These are phyloP conservation scores for Agriopis aurantiaria DNA, from an alignment of 2,888 invertebrate species.

Conservation along the genomic window DNA sequence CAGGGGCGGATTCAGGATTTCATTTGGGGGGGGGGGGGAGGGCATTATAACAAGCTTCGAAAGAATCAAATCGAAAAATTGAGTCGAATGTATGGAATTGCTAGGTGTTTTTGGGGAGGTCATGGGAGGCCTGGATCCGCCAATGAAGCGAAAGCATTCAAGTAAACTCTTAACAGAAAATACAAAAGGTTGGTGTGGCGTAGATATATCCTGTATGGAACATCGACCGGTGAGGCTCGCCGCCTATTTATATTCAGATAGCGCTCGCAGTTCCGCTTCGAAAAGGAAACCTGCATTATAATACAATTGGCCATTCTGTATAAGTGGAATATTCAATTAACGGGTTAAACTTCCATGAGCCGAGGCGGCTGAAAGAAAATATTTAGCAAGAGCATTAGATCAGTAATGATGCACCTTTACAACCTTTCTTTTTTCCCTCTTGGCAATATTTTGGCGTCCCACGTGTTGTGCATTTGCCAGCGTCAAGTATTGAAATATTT, in stretches of 20 bases:
- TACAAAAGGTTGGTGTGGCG: not conserved
- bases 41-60: too few relatives aligned
- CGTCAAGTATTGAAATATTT: too few relatives aligned
- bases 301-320: conserved; percentile 47
- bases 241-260: conserved; percentile 52
- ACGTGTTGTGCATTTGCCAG: too few relatives aligned
- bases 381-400: not conserved
- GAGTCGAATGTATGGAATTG: too few relatives aligned
- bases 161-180: not conserved
- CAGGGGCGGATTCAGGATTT: too few relatives aligned
- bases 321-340: conserved; percentile 41
- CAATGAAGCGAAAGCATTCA: too few relatives aligned
- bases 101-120: too few relatives aligned
- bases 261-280: conserved; percentile 52
- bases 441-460: too few relatives aligned
- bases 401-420: not conserved
- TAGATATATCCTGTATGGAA: not conserved
- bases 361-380: not conserved
- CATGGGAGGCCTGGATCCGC: too few relatives aligned
- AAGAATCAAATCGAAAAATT: too few relatives aligned
- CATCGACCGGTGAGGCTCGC: conserved; percentile 22
- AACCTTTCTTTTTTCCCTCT: too few relatives aligned
- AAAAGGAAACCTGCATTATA: conserved; percentile 54
- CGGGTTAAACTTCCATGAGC: conserved; percentile 37
- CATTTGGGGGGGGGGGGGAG: too few relatives aligned